Conservation (phyloP, 2,888 invertebrate species). For the Nephrocerus scutellatus region DNA sequence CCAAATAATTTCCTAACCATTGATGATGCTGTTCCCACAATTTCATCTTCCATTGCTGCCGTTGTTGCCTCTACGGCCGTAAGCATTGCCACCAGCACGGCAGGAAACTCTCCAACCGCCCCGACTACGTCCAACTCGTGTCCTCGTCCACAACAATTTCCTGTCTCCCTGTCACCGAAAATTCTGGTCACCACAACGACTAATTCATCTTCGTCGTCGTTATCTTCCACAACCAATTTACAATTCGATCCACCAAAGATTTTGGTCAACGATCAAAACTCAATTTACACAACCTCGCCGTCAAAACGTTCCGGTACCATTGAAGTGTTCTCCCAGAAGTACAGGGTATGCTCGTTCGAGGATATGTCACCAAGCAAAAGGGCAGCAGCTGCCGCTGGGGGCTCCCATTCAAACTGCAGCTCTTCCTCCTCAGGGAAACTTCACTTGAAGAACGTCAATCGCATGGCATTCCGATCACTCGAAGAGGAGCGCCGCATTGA, state of each 20-base stretch:
- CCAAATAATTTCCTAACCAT: slow-evolving; percentile 43
- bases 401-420: no score
- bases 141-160: slow-evolving; percentile 43
- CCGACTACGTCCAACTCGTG: no score
- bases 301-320: slow-evolving; percentile 46
- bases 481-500: slow-evolving; percentile 48
- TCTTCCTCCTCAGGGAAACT: slow-evolving; percentile 26
- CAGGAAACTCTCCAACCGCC: no score
- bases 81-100: slow-evolving; percentile 24
- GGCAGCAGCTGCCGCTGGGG: slow-evolving; percentile 12
- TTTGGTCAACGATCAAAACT: slow-evolving; percentile 47
- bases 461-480: slow-evolving; percentile 44
- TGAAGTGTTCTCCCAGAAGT: slow-evolving; percentile 48
- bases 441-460: slow-evolving; percentile 43
- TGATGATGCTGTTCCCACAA: slow-evolving; percentile 34
- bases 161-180: slow-evolving; percentile 43
- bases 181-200: slow-evolving; percentile 40
- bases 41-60: slow-evolving; percentile 31
- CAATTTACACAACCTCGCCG: slow-evolving; percentile 48
- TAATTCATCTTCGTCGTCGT: slow-evolving; percentile 38
- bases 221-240: slow-evolving; percentile 28
- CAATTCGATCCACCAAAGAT: slow-evolving; percentile 49
- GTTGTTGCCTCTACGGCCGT: slow-evolving; percentile 31
- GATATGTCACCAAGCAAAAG: slow-evolving; percentile 45
- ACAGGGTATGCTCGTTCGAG: slow-evolving; percentile 47